Conservation (phyloP, 2,888 invertebrate species). For the Lysandra coridon region DNA sequence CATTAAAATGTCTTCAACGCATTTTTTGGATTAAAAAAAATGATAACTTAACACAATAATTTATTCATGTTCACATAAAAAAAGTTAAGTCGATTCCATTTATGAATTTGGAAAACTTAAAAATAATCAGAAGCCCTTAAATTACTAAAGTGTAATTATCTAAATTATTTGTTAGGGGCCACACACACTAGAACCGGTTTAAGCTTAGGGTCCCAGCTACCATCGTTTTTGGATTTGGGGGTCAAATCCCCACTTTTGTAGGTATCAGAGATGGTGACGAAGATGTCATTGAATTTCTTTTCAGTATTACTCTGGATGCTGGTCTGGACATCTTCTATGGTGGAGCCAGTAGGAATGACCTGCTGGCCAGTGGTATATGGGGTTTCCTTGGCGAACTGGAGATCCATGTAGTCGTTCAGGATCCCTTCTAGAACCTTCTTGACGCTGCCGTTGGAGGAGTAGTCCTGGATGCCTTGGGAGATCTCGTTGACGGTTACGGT, state of each 20-base stretch:
- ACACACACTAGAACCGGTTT: conserved; percentile 65
- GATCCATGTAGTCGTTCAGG: conserved; percentile 69
- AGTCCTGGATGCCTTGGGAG: conserved; percentile 54
- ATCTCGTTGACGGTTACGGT: conserved; percentile 60
- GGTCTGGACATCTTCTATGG: conserved; percentile 56
- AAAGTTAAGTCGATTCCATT: neutral
- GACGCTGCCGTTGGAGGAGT: conserved; percentile 50
- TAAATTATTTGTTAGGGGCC: conserved; percentile 52
- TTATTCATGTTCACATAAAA: neutral
- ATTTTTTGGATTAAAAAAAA: neutral
- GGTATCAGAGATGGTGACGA: conserved; percentile 58
- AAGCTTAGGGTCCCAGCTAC: conserved; percentile 63
- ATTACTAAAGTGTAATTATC: conserved; percentile 26
- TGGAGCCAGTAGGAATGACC: conserved; percentile 56
- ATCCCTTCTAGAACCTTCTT: conserved; percentile 65
- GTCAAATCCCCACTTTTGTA: conserved; percentile 61
- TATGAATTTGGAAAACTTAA: conserved; percentile 8
- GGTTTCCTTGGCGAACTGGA: conserved; percentile 64
- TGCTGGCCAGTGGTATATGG: conserved; percentile 69
- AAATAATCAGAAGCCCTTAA: conserved; percentile 3
- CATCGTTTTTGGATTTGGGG: conserved; percentile 57
- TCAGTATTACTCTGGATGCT: conserved; percentile 52
- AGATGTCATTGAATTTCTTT: conserved; percentile 59
- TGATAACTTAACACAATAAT: neutral
- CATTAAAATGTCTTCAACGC: neutral